These are phyloP conservation scores for Tetranychus urticae DNA, from an alignment of 1,140 invertebrate species.

Conservation along the genomic window DNA sequence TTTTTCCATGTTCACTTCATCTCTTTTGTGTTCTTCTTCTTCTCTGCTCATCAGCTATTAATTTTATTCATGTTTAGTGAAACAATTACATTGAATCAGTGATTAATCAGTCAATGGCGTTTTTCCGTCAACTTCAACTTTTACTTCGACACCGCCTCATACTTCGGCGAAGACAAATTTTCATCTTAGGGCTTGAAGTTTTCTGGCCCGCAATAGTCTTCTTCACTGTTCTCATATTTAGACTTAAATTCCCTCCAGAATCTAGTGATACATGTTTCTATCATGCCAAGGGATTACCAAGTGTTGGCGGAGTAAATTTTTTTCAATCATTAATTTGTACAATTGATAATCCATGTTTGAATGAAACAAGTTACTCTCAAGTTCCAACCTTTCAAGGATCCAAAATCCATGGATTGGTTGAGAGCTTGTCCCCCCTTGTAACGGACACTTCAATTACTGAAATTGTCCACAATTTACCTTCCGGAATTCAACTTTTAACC, in stretches of 20 bases:
- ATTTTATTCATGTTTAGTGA: too few relatives aligned
- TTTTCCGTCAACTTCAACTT: conserved; percentile 10
- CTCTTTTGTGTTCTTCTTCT: not conserved
- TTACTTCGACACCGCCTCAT: conserved; percentile 9
- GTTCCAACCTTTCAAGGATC: conserved; percentile 14
- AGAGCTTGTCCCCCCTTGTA: conserved; percentile 11
- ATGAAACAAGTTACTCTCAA: conserved; percentile 11
- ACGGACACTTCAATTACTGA: conserved; percentile 10
- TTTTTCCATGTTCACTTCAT: not conserved
- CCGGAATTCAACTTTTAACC: conserved; percentile 12
- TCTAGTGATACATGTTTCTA: conserved; percentile 14
- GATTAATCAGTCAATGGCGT: conserved; percentile 1
- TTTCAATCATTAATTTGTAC: conserved; percentile 16
- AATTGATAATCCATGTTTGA: conserved; percentile 15
- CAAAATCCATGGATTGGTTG: conserved; percentile 13
- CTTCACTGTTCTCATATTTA: conserved; percentile 11
- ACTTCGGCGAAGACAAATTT: conserved; percentile 8
- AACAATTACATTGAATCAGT: too few relatives aligned
- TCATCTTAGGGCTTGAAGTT: conserved; percentile 12
- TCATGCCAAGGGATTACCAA: conserved; percentile 14
- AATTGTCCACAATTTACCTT: conserved; percentile 12
- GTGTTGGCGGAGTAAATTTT: conserved; percentile 14
- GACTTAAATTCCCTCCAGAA: conserved; percentile 12
- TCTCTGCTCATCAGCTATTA: too few relatives aligned
- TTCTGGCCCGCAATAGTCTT: conserved; percentile 15